These are phyloP conservation scores for Vulpes ferrilata DNA, from an alignment of 2,113 vertebrate genomes.

Conservation along the genomic window DNA sequence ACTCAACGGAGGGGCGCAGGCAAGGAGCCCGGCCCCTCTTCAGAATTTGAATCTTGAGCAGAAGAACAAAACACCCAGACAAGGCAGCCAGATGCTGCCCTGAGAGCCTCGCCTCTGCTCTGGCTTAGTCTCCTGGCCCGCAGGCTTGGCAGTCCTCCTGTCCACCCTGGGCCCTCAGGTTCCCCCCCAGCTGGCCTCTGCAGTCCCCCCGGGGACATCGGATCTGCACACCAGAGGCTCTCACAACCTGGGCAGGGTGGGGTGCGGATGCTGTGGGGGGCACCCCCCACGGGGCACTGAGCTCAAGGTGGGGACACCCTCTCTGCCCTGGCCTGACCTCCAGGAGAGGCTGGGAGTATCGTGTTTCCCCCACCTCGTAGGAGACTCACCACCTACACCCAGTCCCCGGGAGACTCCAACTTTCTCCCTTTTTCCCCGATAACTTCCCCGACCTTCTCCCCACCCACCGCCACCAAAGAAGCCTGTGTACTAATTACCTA, in stretches of 20 bases:
- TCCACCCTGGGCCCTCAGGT: fast-evolving
- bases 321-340: not conserved
- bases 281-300: fast-evolving
- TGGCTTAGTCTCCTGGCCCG: not conserved
- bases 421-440: not conserved
- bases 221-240: not conserved
- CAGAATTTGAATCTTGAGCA: not conserved
- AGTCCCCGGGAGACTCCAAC: not conserved
- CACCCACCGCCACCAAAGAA: not conserved
- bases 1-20: fast-evolving
- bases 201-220: not conserved
- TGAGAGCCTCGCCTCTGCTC: fast-evolving
- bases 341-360: not conserved
- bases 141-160: fast-evolving
- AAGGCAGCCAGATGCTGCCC: not conserved
- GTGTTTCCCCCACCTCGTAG: fast-evolving
- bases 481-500: conserved; percentile 81
- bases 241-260: not conserved
- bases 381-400: not conserved
- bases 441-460: conserved; percentile 63
- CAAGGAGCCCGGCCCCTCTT: not conserved
- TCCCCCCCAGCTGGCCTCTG: not conserved
- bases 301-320: not conserved
- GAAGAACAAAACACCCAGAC: not conserved
- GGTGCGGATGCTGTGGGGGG: not conserved